Conservation (phyloP, 2,113 vertebrate species). For the Lophura nycthemera region DNA sequence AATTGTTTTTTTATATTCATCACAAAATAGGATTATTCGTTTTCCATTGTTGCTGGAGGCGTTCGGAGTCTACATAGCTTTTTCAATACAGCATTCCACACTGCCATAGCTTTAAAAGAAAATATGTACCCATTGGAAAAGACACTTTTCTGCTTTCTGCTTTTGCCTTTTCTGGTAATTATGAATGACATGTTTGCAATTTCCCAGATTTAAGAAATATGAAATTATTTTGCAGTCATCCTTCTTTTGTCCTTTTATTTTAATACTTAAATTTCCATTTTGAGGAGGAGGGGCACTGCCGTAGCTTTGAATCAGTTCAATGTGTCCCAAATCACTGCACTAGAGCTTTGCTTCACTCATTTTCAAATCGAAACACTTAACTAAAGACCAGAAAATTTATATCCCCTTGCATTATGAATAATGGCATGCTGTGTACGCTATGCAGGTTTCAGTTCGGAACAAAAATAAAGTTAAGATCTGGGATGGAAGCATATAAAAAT, state of each 20-base stretch:
- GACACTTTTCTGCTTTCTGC: conserved; percentile 63
- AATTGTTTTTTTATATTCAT: conserved; percentile 67
- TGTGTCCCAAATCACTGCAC: conserved; percentile 47
- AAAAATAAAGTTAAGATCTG: conserved; percentile 24
- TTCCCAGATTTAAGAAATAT: conserved; percentile 65
- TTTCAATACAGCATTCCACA: conserved; percentile 65
- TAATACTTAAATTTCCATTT: conserved; percentile 66
- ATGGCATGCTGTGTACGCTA: not conserved
- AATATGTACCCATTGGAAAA: conserved; percentile 60
- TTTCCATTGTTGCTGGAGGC: conserved; percentile 69
- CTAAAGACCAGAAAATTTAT: conserved; percentile 63
- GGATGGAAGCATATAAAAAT: not conserved
- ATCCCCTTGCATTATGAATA: not conserved
- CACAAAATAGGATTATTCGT: conserved; percentile 70
- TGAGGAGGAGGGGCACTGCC: conserved; percentile 9
- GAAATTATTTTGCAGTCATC: conserved; percentile 66
- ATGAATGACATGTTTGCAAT: conserved; percentile 72
- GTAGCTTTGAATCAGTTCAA: conserved; percentile 53
- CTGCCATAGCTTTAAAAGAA: conserved; percentile 65
- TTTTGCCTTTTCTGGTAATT: conserved; percentile 70
- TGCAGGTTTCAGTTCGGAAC: conserved; percentile 29
- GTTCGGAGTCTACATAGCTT: conserved; percentile 58
- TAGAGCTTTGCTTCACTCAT: not conserved
- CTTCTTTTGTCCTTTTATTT: conserved; percentile 67
- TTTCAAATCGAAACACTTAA: conserved; percentile 42